Conservation (phyloP, 1,140 invertebrate species). For the Ostrea denselamellosa region DNA sequence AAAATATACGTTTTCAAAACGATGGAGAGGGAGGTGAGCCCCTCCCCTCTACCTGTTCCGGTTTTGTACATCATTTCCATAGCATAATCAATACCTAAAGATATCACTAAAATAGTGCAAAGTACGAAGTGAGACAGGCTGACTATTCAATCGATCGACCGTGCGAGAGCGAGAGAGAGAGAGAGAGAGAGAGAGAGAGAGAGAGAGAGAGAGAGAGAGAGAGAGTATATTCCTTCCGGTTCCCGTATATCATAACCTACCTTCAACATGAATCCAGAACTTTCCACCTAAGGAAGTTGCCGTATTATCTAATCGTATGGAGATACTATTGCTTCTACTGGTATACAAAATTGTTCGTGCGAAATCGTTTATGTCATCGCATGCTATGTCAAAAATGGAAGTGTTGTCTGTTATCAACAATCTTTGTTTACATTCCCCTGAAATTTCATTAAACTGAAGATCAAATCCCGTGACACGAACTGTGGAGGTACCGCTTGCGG, state of each 20-base stretch:
- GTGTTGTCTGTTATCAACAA: neutral
- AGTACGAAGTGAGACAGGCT: too few species aligned
- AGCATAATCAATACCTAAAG: too few species aligned
- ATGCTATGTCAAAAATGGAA: neutral
- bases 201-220: neutral
- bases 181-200: too few species aligned
- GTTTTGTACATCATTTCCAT: too few species aligned
- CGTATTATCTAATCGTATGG: neutral
- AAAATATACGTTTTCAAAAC: too few species aligned
- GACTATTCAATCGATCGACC: too few species aligned
- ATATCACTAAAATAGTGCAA: too few species aligned
- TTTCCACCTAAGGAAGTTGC: neutral
- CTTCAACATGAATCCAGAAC: constrained; percentile 9
- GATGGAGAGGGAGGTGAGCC: too few species aligned
- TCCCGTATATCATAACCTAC: neutral
- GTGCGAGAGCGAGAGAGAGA: too few species aligned
- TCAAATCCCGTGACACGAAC: constrained; percentile 19
- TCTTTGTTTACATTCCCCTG: constrained; percentile 8
- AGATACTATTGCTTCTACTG: neutral
- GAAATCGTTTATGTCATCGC: constrained; percentile 19
- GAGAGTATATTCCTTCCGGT: neutral
- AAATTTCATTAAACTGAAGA: constrained; percentile 3
- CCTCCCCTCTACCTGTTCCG: too few species aligned
- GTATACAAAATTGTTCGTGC: neutral
- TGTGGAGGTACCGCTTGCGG: neutral